Evolutionary conservation across 2,797 vertebrate species (phyloP), one percentile per base, ranked within the genome.

Genomic region (Parotocinclus haroldoi): DNA sequence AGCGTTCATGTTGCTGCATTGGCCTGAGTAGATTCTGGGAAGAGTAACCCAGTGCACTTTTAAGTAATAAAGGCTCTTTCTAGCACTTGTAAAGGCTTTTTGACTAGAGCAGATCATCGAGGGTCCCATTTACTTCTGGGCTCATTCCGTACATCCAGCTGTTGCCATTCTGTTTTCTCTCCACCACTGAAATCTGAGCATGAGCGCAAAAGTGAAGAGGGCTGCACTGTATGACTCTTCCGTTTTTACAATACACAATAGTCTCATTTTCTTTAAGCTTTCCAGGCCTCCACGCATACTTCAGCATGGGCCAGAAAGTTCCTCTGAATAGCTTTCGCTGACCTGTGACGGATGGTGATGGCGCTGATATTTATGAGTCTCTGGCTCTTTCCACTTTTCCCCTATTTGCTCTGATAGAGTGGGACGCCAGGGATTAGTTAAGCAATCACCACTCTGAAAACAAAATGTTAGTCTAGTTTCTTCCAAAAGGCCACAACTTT

Each of bases 291-390:
- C 44, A 10, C 7, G 1, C 72, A 75, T 66, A 63, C 57, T 61
- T 63, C 44, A 18, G 18, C 38, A 74, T 0, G 73, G 77, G 71
- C 79, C 73, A 76, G 59, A 63, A 76, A 61, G 39, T 27, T 27
- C 5, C 5, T 73, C 40, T 49, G 75, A 78, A 80, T 77, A 77
- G 68, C 73, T 60, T 39, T 38, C 53, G 7, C 18, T 79, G 77
- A 73, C 75, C 75, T 69, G 58, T 70, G 69, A 70, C 71, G 75
- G 76, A 77, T 73, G 69, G 71, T 14, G 7, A n/a, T 12, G 11
- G 55, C 58, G 61, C 46, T 78, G 71, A 74, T 68, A 66, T 78
- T 77, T 78, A 78, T 16, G 59, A 66, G 69, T 61, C 54, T 27
- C 45, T 61, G 42, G 37, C 67, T 17, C 36, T 61, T 17, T 61